Evolutionary conservation across 2,797 vertebrate genomes (phyloP).

Genomic region (Crenuchus spilurus): DNA sequence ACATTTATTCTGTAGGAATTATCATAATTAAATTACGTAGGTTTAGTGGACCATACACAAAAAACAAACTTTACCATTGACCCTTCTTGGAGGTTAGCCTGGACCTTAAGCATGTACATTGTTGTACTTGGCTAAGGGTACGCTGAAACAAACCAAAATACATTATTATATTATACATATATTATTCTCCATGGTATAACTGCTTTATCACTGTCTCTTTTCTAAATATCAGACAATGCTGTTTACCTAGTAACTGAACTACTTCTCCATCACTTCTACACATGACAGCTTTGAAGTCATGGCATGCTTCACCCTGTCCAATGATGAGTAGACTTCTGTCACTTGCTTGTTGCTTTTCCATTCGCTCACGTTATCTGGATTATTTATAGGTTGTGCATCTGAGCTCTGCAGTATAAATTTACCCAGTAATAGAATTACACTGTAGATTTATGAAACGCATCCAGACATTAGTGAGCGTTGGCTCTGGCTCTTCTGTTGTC

Average conservation of each 20-base stretch:
- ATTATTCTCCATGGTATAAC: neutral
- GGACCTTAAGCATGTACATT: neutral
- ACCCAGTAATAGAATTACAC: constrained; percentile 50
- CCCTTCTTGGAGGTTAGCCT: neutral
- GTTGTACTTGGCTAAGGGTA: neutral
- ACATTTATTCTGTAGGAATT: neutral
- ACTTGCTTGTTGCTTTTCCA: constrained; percentile 16
- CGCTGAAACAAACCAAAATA: neutral
- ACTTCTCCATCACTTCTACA: neutral
- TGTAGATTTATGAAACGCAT: constrained; percentile 45
- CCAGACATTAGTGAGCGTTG: constrained; percentile 36
- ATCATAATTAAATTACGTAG: neutral
- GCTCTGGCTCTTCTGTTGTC: constrained; percentile 28
- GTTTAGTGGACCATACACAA: neutral
- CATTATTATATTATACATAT: neutral
- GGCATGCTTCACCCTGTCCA: constrained; percentile 12
- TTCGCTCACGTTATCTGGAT: constrained; percentile 35
- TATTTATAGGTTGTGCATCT: constrained; percentile 51
- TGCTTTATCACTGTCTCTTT: neutral
- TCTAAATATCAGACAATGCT: neutral
- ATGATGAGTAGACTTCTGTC: constrained; percentile 11
- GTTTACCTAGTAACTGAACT: neutral
- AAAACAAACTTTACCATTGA: neutral
- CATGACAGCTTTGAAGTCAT: constrained; percentile 3
- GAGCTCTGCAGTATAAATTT: constrained; percentile 39